Conservation (phyloP, 2,113 vertebrate genomes). For the Nannospalax galili region DNA sequence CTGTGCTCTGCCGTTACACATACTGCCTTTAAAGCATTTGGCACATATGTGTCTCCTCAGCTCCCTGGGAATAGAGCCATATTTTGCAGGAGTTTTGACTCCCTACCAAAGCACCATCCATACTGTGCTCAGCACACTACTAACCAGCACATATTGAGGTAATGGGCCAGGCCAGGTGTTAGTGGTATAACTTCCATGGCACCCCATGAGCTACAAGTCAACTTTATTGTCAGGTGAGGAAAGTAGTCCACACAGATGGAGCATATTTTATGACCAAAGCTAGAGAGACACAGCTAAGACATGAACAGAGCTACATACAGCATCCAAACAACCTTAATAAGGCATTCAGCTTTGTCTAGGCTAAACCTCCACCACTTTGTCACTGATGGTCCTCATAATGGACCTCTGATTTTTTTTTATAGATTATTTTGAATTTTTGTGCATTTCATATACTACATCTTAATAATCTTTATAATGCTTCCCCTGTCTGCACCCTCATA, state of each 20-base stretch:
- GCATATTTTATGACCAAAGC: not conserved
- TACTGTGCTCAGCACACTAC: not conserved
- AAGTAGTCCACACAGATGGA: not conserved
- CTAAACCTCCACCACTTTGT: not conserved
- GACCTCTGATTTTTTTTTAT: too few species aligned
- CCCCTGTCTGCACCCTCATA: too few species aligned
- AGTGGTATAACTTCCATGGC: not conserved
- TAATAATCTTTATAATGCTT: too few species aligned
- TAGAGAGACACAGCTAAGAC: not conserved
- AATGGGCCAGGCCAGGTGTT: not conserved
- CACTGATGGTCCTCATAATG: not conserved
- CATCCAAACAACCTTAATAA: not conserved
- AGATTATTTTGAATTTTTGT: too few species aligned
- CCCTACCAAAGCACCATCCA: not conserved
- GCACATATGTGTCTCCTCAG: not conserved
- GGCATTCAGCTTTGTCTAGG: not conserved
- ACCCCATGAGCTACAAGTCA: not conserved
- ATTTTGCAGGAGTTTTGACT: not conserved
- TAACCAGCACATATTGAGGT: not conserved
- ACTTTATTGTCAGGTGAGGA: not conserved
- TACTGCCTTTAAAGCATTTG: not conserved
- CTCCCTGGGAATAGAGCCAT: not conserved
- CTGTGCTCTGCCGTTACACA: not conserved
- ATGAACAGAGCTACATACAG: not conserved
- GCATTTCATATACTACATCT: too few species aligned